A percentile compares a stretch with the other conserved stretches of the same genome.
phyloP scores from a whole-genome alignment of 2,888 invertebrate genomes.

The Halocaridina rubra region DNA sequence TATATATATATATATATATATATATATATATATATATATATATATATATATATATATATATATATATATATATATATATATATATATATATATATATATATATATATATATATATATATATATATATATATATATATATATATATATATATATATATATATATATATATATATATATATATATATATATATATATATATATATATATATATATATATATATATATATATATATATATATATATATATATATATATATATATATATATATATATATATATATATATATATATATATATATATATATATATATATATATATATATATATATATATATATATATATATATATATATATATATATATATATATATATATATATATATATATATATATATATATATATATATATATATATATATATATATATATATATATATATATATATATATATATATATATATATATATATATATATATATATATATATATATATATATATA shows the following conservation, averaged over 20 bases:
- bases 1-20: neutral
- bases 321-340: neutral
- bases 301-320: neutral
- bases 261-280: neutral
- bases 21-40: neutral
- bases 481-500: slow-evolving; percentile 4
- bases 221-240: neutral
- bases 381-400: slow-evolving; percentile 14
- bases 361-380: neutral
- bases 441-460: neutral
- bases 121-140: slow-evolving; percentile 2
- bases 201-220: neutral
- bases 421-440: neutral
- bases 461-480: slow-evolving; percentile 7
- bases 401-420: slow-evolving; percentile 7
- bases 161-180: neutral
- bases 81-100: slow-evolving; percentile 17
- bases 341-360: neutral
- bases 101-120: slow-evolving; percentile 15
- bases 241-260: neutral
- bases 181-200: neutral
- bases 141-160: neutral
- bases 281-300: slow-evolving; percentile 2
- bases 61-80: neutral
- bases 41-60: neutral